Conservation (phyloP, 2,113 vertebrate genomes). For the Tor tambroides region DNA sequence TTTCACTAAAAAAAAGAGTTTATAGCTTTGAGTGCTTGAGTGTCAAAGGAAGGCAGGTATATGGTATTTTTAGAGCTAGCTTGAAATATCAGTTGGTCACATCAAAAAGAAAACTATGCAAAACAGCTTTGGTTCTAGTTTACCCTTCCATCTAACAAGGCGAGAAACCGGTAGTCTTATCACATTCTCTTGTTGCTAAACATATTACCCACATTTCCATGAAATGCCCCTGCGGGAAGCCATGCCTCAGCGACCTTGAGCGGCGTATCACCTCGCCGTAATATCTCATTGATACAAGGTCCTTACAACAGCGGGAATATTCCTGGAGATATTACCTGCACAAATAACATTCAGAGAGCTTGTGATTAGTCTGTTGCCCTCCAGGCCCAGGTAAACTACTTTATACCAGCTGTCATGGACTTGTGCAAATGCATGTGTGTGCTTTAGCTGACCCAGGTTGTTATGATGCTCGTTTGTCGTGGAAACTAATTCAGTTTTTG, state of each 20-base stretch:
- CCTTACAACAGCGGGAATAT: not conserved
- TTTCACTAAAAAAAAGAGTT: not conserved
- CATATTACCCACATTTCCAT: conserved; percentile 42
- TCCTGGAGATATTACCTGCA: not conserved
- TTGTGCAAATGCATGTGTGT: not conserved
- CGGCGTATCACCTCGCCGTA: conserved; percentile 5
- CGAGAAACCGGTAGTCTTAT: conserved; percentile 3
- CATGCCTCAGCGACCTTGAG: conserved; percentile 28
- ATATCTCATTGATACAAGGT: conserved; percentile 36
- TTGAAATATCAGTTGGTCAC: not conserved
- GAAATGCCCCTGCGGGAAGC: conserved; percentile 19
- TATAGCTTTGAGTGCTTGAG: not conserved
- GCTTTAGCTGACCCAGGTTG: not conserved
- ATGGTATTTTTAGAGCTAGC: not conserved
- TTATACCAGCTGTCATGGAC: conserved; percentile 2
- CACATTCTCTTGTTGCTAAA: conserved; percentile 35
- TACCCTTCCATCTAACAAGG: conserved; percentile 41
- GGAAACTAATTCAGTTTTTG: not conserved
- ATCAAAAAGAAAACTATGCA: not conserved
- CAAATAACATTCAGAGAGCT: conserved; percentile 7
- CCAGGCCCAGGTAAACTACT: conserved; percentile 5
- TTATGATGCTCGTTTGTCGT: not conserved
- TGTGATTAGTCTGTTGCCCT: conserved; percentile 18
- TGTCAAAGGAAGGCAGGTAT: not conserved
- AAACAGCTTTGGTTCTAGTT: conserved; percentile 10